A percentile compares a stretch with the other conserved stretches of the same genome.
Conservation (phyloP, 2,888 invertebrate genomes). For the Drosophila neutralis region DNA sequence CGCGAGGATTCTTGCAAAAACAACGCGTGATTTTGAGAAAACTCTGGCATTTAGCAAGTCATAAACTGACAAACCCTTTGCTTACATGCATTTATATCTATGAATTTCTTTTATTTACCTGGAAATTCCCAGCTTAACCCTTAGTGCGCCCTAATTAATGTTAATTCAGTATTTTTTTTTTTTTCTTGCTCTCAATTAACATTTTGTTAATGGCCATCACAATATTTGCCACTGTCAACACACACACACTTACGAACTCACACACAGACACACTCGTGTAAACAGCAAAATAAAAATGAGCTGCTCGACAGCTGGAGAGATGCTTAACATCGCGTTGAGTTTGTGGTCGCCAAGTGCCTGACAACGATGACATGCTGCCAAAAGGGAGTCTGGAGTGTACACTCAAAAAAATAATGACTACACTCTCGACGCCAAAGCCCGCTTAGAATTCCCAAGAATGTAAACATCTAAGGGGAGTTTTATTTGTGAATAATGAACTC, state of each 20-base stretch:
- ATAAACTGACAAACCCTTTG: slow-evolving; percentile 37
- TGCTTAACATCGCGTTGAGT: slow-evolving; percentile 42
- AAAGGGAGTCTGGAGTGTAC: slow-evolving; percentile 44
- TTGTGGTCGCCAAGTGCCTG: slow-evolving; percentile 50
- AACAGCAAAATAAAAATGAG: slow-evolving; percentile 5
- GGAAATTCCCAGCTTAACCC: slow-evolving; percentile 20
- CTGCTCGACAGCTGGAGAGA: slow-evolving; percentile 33
- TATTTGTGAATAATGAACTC: background rate
- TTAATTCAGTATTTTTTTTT: slow-evolving; percentile 50
- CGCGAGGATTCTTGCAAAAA: slow-evolving; percentile 10
- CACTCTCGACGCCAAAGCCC: background rate
- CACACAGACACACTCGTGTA: background rate
- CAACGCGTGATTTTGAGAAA: slow-evolving; percentile 15
- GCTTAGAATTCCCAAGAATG: background rate
- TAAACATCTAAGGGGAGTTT: background rate
- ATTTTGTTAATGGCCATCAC: slow-evolving; percentile 54
- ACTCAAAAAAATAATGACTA: background rate
- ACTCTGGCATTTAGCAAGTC: slow-evolving; percentile 51
- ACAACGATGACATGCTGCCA: slow-evolving; percentile 47
- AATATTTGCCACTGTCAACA: slow-evolving; percentile 42
- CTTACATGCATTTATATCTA: no score
- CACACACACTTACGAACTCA: slow-evolving; percentile 8
- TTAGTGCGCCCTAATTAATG: slow-evolving; percentile 52
- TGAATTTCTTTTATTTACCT: background rate
- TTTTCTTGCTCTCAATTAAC: slow-evolving; percentile 48